Base-by-base conservation (phyloP, 2,888 invertebrate genomes). In the Boloria euphrosyne region DNA sequence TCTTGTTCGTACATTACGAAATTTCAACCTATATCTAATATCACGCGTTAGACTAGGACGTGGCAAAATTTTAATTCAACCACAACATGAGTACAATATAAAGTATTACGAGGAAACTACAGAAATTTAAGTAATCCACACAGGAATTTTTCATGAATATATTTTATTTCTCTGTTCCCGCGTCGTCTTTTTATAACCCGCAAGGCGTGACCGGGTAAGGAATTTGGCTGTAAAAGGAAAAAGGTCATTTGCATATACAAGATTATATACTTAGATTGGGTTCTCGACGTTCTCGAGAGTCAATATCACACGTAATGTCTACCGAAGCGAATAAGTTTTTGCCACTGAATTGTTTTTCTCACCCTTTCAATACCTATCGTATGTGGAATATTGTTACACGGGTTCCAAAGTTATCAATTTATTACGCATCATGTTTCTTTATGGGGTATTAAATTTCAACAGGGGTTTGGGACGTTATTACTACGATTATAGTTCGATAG, bases 281-380 rank as follows among this genome's bases (percentile, higher is more conserved):
- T 76, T 76, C 74, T 78, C 78, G 78, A 76, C 76, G 78, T 76
- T 75, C 75, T 79, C 76, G 80, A 81, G 82, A 87, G 83, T 84
- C 86, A 83, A 87, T 87, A 87, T 86, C 83, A 83, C 85, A 83
- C 83, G 84, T 84, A 85, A 86, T 87, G 86, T 85, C 82, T 78
- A 82, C 60, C 80, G 83, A 80, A 80, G 77, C 82, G 83, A 79
- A 80, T 82, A 85, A 83, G 78, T 85, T 86, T 80, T 78, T 75
- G 75, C 77, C 78, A 75, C 78, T 75, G 81, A 85, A 86, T 86
- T 87, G 84, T 86, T 87, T 85, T 82, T 79, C 77, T 80, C 82
- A 62, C 71, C 72, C 73, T 65, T 71, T 78, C 79, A 79, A 78
- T 70, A 64, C 58, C 16, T 62, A 27, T 53, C 51, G 49, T 49